These are phyloP conservation scores for Sebastes matsubarae DNA, from an alignment of 2,797 vertebrate genomes.

Conservation along the genomic window DNA sequence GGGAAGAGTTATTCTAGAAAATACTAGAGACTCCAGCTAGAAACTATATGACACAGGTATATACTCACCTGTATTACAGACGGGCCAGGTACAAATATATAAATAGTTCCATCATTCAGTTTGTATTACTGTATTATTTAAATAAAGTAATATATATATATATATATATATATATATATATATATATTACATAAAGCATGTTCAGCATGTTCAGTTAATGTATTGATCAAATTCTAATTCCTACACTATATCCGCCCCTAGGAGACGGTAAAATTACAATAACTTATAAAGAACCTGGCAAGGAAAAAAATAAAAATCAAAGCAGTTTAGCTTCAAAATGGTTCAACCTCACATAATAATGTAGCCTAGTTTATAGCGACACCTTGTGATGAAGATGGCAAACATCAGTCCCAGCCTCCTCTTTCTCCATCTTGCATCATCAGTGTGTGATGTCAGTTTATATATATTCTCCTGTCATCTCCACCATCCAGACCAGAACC, in stretches of 20 bases:
- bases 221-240: neutral
- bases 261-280: accelerated
- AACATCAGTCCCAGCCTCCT: neutral
- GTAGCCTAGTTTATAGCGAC: conserved; percentile 28
- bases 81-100: accelerated
- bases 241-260: neutral
- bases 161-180: no score
- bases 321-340: neutral
- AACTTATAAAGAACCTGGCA: neutral
- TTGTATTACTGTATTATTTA: neutral
- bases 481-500: neutral
- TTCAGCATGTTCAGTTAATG: neutral
- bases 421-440: neutral
- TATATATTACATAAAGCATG: no score
- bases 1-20: conserved; percentile 8
- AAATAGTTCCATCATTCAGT: neutral
- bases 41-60: neutral
- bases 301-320: neutral
- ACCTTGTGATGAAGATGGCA: conserved; percentile 33
- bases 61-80: neutral
- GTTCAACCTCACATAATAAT: neutral
- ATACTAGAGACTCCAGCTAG: neutral
- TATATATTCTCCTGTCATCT: neutral
- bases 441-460: neutral
- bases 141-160: neutral